These are phyloP conservation scores for Porites australiensis DNA, from an alignment of 64 coral and sea anemone species.

Conservation along the genomic window DNA sequence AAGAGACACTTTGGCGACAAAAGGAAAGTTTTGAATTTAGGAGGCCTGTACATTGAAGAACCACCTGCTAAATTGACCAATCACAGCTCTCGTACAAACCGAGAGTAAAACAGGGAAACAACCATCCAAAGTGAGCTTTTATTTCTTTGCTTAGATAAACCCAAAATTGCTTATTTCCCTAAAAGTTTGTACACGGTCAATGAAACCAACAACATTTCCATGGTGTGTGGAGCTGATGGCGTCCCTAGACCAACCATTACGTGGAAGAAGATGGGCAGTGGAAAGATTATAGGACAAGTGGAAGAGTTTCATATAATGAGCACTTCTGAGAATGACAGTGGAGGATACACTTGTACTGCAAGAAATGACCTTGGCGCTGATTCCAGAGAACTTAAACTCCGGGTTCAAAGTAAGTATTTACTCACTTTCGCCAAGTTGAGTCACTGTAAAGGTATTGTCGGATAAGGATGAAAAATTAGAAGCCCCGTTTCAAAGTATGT, in stretches of 20 bases:
- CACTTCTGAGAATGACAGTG: constrained; percentile 60
- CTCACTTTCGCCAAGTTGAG: too few relatives aligned
- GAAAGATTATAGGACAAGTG: constrained; percentile 5
- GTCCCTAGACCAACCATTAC: constrained; percentile 68
- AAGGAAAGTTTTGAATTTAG: too few relatives aligned
- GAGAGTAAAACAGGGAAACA: too few relatives aligned
- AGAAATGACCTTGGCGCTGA: constrained; percentile 64
- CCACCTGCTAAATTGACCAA: too few relatives aligned
- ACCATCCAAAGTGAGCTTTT: too few relatives aligned
- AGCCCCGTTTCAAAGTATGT: too few relatives aligned
- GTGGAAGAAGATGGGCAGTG: constrained; percentile 58
- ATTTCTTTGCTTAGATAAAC: constrained; percentile 37
- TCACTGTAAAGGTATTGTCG: too few relatives aligned
- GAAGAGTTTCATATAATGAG: constrained; percentile 36
- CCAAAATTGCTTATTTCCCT: constrained; percentile 53
- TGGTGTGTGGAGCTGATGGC: constrained; percentile 74
- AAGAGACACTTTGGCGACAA: too few relatives aligned
- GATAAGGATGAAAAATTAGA: too few relatives aligned
- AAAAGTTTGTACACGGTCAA: constrained; percentile 45
- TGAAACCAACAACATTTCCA: constrained; percentile 26
- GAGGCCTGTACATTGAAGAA: too few relatives aligned
- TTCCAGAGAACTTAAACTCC: constrained; percentile 14
- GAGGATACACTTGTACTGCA: constrained; percentile 67
- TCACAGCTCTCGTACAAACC: too few relatives aligned
- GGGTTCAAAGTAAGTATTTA: constrained; percentile 72